A percentile compares a stretch with the other conserved stretches of the same genome.
Evolutionary conservation across 2,113 vertebrate species (phyloP).

Genomic region (Lamprotornis superbus): DNA sequence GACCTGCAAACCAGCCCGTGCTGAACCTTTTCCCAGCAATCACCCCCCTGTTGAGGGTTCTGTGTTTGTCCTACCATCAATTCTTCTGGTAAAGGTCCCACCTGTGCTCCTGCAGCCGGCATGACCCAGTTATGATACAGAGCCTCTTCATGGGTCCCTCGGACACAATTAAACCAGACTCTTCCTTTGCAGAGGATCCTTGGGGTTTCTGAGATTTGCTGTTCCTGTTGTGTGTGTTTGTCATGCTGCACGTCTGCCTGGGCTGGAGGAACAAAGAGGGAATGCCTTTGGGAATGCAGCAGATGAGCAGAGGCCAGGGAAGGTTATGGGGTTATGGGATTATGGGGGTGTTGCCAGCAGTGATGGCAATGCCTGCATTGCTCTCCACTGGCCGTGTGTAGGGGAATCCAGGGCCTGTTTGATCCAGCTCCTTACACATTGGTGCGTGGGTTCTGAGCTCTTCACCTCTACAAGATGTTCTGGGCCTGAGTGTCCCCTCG

Average conservation of each 20-base stretch:
- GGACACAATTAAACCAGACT: fast-evolving
- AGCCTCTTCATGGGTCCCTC: not conserved
- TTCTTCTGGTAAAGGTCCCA: not conserved
- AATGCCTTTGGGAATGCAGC: not conserved
- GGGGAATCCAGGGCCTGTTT: not conserved
- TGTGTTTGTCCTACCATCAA: not conserved
- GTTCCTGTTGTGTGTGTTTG: not conserved
- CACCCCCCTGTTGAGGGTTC: not conserved
- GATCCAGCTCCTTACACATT: fast-evolving
- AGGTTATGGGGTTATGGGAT: not conserved
- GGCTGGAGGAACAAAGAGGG: fast-evolving
- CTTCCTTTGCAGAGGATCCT: not conserved
- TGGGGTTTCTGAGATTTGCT: not conserved
- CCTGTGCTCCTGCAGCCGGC: not conserved
- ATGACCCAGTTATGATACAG: not conserved
- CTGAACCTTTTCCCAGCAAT: not conserved
- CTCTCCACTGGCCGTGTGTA: fast-evolving
- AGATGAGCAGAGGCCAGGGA: not conserved
- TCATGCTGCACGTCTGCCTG: not conserved
- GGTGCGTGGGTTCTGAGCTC: fast-evolving
- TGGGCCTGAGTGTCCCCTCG: not conserved
- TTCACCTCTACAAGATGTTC: not conserved
- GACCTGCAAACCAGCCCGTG: not conserved
- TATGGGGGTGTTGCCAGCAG: fast-evolving
- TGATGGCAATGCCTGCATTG: fast-evolving